Percentiles rank a stretch among this genome's conserved stretches.
phyloP scores from a whole-genome alignment of 2,888 invertebrate species.

The Dexiosoma caninum region DNA sequence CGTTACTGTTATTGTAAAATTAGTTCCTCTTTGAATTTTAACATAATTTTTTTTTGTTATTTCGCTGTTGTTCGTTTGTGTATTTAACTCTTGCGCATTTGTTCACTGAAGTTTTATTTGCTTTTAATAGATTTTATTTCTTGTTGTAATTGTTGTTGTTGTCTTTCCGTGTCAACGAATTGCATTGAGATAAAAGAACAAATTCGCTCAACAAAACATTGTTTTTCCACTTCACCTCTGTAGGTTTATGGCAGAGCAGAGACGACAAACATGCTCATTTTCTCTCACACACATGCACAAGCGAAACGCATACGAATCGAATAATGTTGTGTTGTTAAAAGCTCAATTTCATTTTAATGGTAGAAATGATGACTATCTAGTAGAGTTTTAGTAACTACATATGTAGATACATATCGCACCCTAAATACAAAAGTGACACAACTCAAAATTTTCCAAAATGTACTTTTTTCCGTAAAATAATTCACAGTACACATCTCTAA shows the following conservation, averaged over 20 bases:
- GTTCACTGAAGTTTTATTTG: slow-evolving; percentile 41
- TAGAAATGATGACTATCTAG: neutral
- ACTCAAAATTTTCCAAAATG: too few relatives aligned
- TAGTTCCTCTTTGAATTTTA: slow-evolving; percentile 36
- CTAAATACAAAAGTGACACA: too few relatives aligned
- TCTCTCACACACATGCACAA: neutral
- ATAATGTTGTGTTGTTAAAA: neutral
- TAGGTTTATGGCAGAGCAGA: neutral
- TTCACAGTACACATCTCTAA: too few relatives aligned
- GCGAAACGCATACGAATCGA: neutral
- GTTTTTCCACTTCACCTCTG: slow-evolving; percentile 12
- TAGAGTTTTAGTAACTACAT: too few relatives aligned
- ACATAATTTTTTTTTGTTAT: slow-evolving; percentile 3
- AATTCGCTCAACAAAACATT: slow-evolving; percentile 40
- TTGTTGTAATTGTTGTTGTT: slow-evolving; percentile 24
- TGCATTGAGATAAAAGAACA: slow-evolving; percentile 56
- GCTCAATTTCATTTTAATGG: neutral
- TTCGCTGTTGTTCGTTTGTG: neutral
- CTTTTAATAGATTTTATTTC: slow-evolving; percentile 20
- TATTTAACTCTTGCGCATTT: slow-evolving; percentile 47
- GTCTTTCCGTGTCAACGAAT: slow-evolving; percentile 62
- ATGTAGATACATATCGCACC: too few relatives aligned
- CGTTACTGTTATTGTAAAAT: slow-evolving; percentile 45
- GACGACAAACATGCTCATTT: slow-evolving; percentile 6
- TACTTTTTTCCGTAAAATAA: too few relatives aligned